Evolutionary conservation across 2,797 vertebrate species (phyloP).

Genomic region (Hypotaenidia philippensis): DNA sequence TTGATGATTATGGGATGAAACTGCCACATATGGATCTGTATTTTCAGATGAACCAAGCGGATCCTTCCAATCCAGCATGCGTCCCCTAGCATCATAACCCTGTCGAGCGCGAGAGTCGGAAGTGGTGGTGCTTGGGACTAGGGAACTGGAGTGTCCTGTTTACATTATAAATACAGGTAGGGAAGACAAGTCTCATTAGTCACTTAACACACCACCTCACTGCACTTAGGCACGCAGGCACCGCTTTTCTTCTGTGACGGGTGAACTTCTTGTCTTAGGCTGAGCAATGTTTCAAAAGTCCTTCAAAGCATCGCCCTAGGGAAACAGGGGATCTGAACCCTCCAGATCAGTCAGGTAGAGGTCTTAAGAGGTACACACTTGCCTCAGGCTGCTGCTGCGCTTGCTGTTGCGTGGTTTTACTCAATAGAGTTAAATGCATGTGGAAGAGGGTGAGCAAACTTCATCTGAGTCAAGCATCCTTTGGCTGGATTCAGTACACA

Average conservation of each 20-base stretch:
- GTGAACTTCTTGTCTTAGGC: neutral
- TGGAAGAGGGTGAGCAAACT: neutral
- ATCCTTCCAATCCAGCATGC: constrained; percentile 92
- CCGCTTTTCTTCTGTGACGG: fast-evolving
- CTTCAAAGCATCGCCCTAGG: neutral
- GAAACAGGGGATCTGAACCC: neutral
- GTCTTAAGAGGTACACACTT: neutral
- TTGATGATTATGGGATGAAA: constrained; percentile 95
- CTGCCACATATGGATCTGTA: constrained; percentile 94
- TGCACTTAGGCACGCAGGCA: neutral
- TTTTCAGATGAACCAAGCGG: constrained; percentile 89
- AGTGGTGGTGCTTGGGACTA: constrained; percentile 89
- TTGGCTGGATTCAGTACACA: neutral
- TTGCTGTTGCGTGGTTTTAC: neutral
- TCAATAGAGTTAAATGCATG: neutral
- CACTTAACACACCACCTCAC: constrained; percentile 26
- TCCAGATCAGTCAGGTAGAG: neutral
- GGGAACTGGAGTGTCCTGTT: constrained; percentile 92
- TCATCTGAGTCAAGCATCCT: neutral
- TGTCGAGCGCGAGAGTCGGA: constrained; percentile 84
- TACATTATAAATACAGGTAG: constrained; percentile 90
- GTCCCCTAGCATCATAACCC: constrained; percentile 90
- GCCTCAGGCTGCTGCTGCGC: neutral
- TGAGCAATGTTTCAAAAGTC: neutral
- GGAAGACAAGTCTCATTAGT: constrained; percentile 68